These are phyloP conservation scores for Hyposoter dolosus DNA, from an alignment of 2,888 invertebrate genomes.

Conservation along the genomic window DNA sequence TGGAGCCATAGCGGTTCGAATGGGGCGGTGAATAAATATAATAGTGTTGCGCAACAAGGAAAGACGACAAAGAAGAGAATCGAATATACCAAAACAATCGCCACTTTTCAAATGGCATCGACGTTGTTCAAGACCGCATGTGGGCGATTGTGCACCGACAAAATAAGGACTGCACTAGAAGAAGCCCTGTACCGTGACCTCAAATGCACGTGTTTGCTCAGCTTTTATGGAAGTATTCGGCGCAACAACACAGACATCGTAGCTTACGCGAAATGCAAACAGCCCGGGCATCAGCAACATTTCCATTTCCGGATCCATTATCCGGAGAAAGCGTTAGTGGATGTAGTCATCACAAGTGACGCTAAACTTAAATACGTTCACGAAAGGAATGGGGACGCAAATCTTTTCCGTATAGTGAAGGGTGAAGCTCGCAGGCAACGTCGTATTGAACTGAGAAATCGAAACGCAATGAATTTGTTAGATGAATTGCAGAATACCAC, in stretches of 20 bases:
- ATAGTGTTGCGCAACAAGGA: not conserved
- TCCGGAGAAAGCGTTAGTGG: no score
- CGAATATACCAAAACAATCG: not conserved
- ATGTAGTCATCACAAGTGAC: no score
- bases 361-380: no score
- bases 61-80: not conserved
- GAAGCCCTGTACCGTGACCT: not conserved
- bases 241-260: not conserved
- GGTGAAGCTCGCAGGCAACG: no score
- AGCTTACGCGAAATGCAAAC: not conserved
- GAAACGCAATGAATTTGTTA: no score
- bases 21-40: not conserved
- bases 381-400: no score
- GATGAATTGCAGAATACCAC: no score
- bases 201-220: not conserved
- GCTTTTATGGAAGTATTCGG: not conserved
- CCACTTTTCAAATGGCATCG: not conserved
- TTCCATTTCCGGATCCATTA: no score
- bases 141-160: not conserved
- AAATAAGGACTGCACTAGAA: not conserved
- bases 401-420: no score
- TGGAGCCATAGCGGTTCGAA: no score
- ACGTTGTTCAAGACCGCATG: not conserved
- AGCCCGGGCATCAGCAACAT: not conserved
- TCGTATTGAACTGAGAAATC: no score